Conservation (phyloP, 2,113 vertebrate genomes). For the Myotis brandtii region DNA sequence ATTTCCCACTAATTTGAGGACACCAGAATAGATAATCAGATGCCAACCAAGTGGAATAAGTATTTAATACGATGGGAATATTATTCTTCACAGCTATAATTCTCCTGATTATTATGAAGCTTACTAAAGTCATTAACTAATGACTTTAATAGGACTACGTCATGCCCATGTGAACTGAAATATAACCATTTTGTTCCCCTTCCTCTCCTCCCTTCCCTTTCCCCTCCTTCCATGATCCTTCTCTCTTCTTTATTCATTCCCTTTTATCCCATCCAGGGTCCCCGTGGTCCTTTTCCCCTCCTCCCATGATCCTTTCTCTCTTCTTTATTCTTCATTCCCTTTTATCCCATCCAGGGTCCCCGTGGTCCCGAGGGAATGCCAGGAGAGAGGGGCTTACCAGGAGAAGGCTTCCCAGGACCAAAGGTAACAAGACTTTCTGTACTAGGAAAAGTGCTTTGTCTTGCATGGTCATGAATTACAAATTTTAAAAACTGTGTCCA, state of each 20-base stretch:
- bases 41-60: background rate
- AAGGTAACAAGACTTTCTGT: conserved; percentile 86
- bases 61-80: background rate
- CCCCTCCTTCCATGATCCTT: background rate
- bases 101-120: background rate
- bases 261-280: conserved; percentile 84
- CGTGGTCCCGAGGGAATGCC: conserved; percentile 87
- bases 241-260: background rate
- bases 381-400: conserved; percentile 88
- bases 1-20: conserved; percentile 23
- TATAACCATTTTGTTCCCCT: background rate
- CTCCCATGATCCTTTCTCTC: background rate
- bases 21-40: background rate
- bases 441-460: background rate
- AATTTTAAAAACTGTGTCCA: background rate
- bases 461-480: background rate
- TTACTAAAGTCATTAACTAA: background rate
- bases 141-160: background rate
- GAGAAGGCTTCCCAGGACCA: conserved; percentile 89
- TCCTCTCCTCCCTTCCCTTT: background rate
- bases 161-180: background rate
- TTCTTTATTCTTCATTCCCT: background rate
- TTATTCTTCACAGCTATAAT: background rate
- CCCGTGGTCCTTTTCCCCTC: conserved; percentile 80
- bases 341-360: conserved; percentile 84